Evolutionary conservation across 2,888 invertebrate species (phyloP).

Genomic region (Idaea biselata): DNA sequence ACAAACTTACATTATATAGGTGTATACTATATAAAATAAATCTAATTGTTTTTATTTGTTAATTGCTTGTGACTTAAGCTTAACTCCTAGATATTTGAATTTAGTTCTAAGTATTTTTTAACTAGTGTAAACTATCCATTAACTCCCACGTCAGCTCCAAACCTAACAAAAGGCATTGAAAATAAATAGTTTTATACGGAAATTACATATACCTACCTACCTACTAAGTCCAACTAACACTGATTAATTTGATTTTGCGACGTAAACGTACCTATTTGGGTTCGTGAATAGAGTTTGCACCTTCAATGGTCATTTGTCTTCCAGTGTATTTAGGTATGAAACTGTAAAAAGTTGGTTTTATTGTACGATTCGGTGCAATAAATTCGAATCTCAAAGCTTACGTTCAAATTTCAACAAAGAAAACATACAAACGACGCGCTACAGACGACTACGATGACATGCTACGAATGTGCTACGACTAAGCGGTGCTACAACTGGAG

Average conservation of each 20-base stretch:
- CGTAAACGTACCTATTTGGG: constrained; percentile 1
- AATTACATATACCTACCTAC: constrained; percentile 8
- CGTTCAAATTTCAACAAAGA: no score
- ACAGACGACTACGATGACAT: no score
- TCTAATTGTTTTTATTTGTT: background rate
- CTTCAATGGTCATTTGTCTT: constrained; percentile 12
- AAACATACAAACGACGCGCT: no score
- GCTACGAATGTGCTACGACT: no score
- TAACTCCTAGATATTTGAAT: background rate
- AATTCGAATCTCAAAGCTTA: background rate
- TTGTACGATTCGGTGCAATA: no score
- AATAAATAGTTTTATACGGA: constrained; percentile 15
- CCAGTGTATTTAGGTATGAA: constrained; percentile 5
- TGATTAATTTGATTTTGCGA: constrained; percentile 16
- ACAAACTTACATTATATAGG: no score
- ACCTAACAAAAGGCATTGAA: constrained; percentile 11
- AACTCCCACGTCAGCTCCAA: background rate
- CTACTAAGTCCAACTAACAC: constrained; percentile 8
- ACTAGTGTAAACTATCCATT: background rate
- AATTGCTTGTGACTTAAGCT: background rate
- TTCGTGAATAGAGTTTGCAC: constrained; percentile 13
- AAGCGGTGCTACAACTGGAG: no score
- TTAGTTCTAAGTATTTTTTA: background rate
- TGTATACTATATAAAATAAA: background rate
- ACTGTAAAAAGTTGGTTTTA: constrained; percentile 6